Base-by-base conservation (phyloP, 30 jellyfish, hydroid and myxozoan species). In the Pelagia noctiluca region DNA sequence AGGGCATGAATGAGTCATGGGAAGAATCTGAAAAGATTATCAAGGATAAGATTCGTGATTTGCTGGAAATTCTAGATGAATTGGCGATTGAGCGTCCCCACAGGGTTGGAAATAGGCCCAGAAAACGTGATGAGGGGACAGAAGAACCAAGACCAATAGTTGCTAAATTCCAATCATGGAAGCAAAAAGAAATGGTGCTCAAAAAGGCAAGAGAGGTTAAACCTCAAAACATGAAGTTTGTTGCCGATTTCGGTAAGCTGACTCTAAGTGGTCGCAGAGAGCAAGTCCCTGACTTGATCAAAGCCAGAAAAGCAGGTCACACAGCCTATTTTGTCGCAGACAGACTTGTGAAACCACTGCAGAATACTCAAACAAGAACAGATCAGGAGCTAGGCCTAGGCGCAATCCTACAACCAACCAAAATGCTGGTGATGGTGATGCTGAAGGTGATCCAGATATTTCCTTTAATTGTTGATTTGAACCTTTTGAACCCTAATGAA, bases 361-460 rank as follows among this genome's bases (percentile, higher is more conserved):
- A 42, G 76, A 63, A 63, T 63, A 35, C 78, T 65, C 78, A 65
- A 35, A 65, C 35, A 65, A 65, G 78, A 65, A 65, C 78, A 65
- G 78, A 65, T n/a, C 78, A 65, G 78, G 78, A 33, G 50, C 10
- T 65, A 38, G 78, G 35, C 50, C 78, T 25, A 65, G 78, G 78
- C 78, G 78, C 78, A 65, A 10, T 65, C 78, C 78, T 3, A 65
- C 78, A 65, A 38, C 78, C 1, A 65, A 65, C 24, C 78, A 65
- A 33, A 32, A 31, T 32, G 78, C 61, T 65, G 54, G 60, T 3
- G 60, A 29, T 0, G 53, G 60, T 0, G 53, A 25, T 65, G 78
- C 78, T 65, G n/a, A 65, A 65, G 78, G 78, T 65, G 78, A 65
- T 65, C 78, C 78, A 22, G 78, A 65, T 65, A 65, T 65, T 65